A percentile compares a stretch with the other conserved stretches of the same genome.
phyloP scores from a whole-genome alignment of 2,113 vertebrate genomes.

The Plecotus auritus region DNA sequence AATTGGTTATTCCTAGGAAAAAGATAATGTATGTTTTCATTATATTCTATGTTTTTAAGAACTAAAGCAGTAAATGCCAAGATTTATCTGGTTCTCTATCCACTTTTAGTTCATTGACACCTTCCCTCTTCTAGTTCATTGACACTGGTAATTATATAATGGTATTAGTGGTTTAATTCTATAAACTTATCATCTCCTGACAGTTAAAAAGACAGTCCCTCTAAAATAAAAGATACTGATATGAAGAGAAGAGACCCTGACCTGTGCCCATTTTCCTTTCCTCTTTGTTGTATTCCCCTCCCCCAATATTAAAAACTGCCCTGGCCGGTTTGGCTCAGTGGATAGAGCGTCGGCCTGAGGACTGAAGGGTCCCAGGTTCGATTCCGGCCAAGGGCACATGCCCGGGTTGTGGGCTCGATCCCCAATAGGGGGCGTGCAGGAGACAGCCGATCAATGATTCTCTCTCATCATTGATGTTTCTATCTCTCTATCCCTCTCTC shows the following conservation, averaged over 20 bases:
- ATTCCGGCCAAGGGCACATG: no score
- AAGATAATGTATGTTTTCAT: neutral
- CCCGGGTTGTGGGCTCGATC: no score
- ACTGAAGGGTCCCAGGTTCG: no score
- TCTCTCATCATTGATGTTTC: no score
- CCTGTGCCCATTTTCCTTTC: neutral
- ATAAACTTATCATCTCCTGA: neutral
- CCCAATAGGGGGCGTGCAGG: no score
- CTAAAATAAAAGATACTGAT: neutral
- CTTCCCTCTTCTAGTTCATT: neutral
- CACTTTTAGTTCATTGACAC: neutral
- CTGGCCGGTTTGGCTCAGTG: no score
- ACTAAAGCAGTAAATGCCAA: neutral
- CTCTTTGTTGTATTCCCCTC: neutral
- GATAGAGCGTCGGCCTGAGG: no score
- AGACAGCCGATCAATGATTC: no score
- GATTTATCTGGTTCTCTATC: neutral
- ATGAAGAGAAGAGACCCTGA: neutral
- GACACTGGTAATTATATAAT: neutral
- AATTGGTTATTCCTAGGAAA: neutral
- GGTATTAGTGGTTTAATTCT: neutral
- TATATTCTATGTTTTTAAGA: neutral
- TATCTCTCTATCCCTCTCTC: no score
- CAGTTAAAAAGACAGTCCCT: constrained; percentile 3
- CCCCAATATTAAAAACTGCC: neutral